phyloP scores from a whole-genome alignment of 2,113 vertebrate species.

The Halcyon senegalensis region DNA sequence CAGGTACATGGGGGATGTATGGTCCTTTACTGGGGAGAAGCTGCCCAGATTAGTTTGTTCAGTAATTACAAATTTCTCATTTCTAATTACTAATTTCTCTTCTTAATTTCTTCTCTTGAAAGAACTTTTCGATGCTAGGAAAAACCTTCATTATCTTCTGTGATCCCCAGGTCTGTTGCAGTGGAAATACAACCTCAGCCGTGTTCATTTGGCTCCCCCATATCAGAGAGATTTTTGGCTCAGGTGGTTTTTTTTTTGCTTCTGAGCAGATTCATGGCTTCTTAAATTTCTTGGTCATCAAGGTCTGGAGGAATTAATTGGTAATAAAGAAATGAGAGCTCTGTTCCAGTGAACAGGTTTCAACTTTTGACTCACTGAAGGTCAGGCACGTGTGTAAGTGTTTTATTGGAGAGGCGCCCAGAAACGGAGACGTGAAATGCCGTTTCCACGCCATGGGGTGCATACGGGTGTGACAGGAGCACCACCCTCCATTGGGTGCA shows the following conservation, averaged over 20 bases:
- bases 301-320: conserved; percentile 34
- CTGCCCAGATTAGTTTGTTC: conserved; percentile 37
- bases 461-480: background rate
- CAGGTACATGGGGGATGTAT: background rate
- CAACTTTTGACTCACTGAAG: background rate
- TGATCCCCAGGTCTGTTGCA: conserved; percentile 39
- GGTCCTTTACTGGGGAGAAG: background rate
- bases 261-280: conserved; percentile 51
- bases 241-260: background rate
- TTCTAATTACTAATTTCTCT: background rate
- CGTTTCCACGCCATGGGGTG: conserved; percentile 42
- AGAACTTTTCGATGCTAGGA: conserved; percentile 22
- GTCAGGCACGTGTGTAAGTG: background rate
- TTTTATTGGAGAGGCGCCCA: background rate
- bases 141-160: conserved; percentile 34
- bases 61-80: conserved; percentile 16
- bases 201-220: background rate
- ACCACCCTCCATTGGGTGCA: background rate
- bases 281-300: conserved; percentile 9
- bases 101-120: conserved; percentile 44
- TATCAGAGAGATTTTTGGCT: conserved; percentile 40
- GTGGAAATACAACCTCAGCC: conserved; percentile 58
- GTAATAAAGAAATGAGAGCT: conserved; percentile 8
- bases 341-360: background rate
- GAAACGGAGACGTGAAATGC: conserved; percentile 45